Percentiles rank a stretch among this genome's conserved stretches.
These are phyloP conservation scores for Sweltsa coloradensis DNA, from an alignment of 1,140 invertebrate species.

Conservation along the genomic window DNA sequence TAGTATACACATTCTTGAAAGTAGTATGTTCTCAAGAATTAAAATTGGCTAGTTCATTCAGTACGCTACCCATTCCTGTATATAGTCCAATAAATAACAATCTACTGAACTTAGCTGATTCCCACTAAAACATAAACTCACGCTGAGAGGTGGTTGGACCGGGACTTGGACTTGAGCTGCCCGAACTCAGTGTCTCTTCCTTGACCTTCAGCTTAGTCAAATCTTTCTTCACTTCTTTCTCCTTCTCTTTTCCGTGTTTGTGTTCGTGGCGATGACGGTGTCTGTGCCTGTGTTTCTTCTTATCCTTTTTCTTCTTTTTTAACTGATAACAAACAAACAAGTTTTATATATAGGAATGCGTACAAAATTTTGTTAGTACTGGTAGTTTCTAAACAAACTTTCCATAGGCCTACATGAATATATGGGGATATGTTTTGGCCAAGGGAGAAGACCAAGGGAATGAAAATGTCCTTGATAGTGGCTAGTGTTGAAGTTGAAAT, in stretches of 20 bases:
- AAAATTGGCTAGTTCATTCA: slow-evolving; percentile 28
- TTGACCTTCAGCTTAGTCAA: slow-evolving; percentile 30
- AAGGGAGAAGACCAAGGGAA: no score
- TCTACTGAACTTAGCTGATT: background rate
- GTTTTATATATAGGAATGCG: slow-evolving; percentile 14
- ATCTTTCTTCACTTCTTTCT: slow-evolving; percentile 32
- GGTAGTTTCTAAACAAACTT: no score
- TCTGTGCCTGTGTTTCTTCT: slow-evolving; percentile 47
- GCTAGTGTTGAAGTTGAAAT: no score
- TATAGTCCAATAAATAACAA: slow-evolving; percentile 25
- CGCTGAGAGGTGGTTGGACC: slow-evolving; percentile 11
- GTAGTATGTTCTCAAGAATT: no score
- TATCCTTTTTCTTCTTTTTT: slow-evolving; percentile 45
- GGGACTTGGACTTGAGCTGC: slow-evolving; percentile 47
- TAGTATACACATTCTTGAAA: no score
- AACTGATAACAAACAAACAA: slow-evolving; percentile 33
- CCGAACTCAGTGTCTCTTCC: slow-evolving; percentile 48
- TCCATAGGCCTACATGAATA: no score
- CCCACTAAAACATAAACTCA: slow-evolving; percentile 24
- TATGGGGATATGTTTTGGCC: no score
- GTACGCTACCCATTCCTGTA: slow-evolving; percentile 29
- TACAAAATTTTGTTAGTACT: no score
- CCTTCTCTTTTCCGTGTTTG: slow-evolving; percentile 34
- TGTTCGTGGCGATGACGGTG: slow-evolving; percentile 58
- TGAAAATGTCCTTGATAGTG: no score